A percentile compares a stretch with the other conserved stretches of the same genome.
Conservation (phyloP, 2,888 invertebrate species). For the Scaptomyza caliginosa region DNA sequence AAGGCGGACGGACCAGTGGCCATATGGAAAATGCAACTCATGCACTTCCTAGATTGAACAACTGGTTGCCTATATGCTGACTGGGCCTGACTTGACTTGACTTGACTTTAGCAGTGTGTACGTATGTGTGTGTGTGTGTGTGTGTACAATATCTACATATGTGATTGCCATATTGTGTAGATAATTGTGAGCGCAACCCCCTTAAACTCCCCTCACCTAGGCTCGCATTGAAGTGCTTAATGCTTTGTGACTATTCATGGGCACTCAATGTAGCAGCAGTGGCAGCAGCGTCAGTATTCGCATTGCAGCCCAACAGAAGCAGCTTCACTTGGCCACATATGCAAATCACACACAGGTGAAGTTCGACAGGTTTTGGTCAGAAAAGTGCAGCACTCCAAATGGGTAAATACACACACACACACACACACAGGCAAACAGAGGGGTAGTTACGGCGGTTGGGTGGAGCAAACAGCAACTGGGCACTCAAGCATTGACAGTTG, state of each 20-base stretch:
- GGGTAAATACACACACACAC: slow-evolving; percentile 61
- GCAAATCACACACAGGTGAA: slow-evolving; percentile 78
- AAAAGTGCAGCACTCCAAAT: slow-evolving; percentile 79
- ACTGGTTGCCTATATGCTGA: slow-evolving; percentile 71
- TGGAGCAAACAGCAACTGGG: slow-evolving; percentile 49
- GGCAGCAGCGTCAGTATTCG: slow-evolving; percentile 31
- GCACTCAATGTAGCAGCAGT: slow-evolving; percentile 67
- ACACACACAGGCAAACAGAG: slow-evolving; percentile 16
- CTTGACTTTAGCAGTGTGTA: slow-evolving; percentile 39
- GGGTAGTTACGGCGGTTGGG: slow-evolving; percentile 17
- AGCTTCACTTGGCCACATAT: slow-evolving; percentile 71
- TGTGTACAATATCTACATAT: slow-evolving; percentile 77
- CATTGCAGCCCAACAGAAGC: slow-evolving; percentile 77
- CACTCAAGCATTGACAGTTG: slow-evolving; percentile 80
- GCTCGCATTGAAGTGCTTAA: slow-evolving; percentile 71
- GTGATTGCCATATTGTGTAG: slow-evolving; percentile 80
- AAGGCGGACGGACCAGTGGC: slow-evolving; percentile 51
- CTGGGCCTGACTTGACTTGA: slow-evolving; percentile 57
- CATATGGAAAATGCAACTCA: slow-evolving; percentile 79
- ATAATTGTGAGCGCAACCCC: slow-evolving; percentile 68
- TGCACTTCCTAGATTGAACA: slow-evolving; percentile 80
- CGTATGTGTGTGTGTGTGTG: slow-evolving; percentile 24
- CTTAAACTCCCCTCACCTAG: slow-evolving; percentile 1
- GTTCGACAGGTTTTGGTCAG: slow-evolving; percentile 72
- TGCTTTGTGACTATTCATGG: slow-evolving; percentile 80